Evolutionary conservation across 2,113 vertebrate genomes (phyloP), one percentile per base, ranked within the genome.

Genomic region (Hippocampus guttulatus): DNA sequence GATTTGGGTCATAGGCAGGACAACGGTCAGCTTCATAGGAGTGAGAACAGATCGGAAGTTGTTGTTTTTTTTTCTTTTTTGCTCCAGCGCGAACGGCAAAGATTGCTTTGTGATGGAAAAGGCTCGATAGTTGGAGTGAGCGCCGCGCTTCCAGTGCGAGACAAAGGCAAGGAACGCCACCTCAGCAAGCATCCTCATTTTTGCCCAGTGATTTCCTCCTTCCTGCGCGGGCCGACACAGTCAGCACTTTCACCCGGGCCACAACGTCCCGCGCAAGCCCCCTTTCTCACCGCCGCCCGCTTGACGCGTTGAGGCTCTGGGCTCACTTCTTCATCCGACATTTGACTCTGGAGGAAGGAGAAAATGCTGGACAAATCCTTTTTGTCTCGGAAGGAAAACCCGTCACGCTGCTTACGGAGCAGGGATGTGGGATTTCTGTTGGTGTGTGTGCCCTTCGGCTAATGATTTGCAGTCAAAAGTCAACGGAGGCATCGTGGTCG

Each of bases 391-490:
- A 57, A 57, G 8, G 7, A 3, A 9, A 11, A 54, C 49, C 20
- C 5, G 49, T 20, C 7, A 3, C 8, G 5, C 11, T 15, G 23
- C 23, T 57, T 57, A 8, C 23, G n/a, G 12, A 2, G 5, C 47
- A 5, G 18, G 47, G 15, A 49, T 16, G 3, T 20, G 15, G 7
- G 8, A 52, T 52, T n/a, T 54, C 7, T 52, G 21, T n/a, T 30
- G 51, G 41, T 70, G 18, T 27, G 49, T 14, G 27, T 64, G 9
- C 61, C 65, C 23, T 60, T 62, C 60, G 9, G 70, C 54, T 61
- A 64, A 80, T 85, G 84, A 88, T 81, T 86, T 82, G 84, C 64
- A 79, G 74, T 86, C 78, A 75, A 80, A 77, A 67, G 69, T 65
- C 75, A 83, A 76, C 76, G 68, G 67, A 73, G 72, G 81, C 67